Conservation (phyloP, 2,888 invertebrate genomes). For the Ophion costatus region DNA sequence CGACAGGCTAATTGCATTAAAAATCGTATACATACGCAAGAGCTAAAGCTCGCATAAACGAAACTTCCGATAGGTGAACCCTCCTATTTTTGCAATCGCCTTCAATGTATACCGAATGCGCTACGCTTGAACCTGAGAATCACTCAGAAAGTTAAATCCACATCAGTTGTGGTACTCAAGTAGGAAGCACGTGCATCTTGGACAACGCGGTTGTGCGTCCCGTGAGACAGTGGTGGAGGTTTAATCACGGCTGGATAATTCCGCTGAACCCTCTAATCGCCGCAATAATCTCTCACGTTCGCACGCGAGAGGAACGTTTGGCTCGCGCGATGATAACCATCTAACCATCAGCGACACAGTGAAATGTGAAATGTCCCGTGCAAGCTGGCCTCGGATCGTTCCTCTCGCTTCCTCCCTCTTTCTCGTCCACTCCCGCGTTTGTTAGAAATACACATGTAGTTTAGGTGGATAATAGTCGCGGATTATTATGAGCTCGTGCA, state of each 20-base stretch:
- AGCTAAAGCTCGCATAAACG: no score
- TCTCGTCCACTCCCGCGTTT: constrained; percentile 26
- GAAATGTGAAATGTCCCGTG: constrained; percentile 54
- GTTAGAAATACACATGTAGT: constrained; percentile 55
- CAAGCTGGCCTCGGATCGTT: constrained; percentile 16
- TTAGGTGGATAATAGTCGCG: constrained; percentile 35
- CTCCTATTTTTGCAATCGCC: no score
- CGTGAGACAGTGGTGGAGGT: constrained; percentile 8
- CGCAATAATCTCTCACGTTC: constrained; percentile 44
- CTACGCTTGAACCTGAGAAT: no score
- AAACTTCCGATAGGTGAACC: no score
- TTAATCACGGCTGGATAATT: constrained; percentile 39
- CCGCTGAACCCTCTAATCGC: constrained; percentile 48
- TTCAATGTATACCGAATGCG: no score
- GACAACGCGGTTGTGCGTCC: constrained; percentile 4
- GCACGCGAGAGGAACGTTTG: constrained; percentile 49
- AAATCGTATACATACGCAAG: no score
- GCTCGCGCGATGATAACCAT: constrained; percentile 53
- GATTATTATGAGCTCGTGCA: constrained; percentile 55
- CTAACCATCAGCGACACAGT: constrained; percentile 45
- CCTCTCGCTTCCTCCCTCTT: not conserved
- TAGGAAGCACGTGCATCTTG: not conserved
- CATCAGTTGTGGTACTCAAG: not conserved
- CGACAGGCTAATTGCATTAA: not conserved
- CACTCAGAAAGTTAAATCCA: not conserved